phyloP scores from a whole-genome alignment of 2,888 invertebrate species.

The Willowsia nigromaculata region DNA sequence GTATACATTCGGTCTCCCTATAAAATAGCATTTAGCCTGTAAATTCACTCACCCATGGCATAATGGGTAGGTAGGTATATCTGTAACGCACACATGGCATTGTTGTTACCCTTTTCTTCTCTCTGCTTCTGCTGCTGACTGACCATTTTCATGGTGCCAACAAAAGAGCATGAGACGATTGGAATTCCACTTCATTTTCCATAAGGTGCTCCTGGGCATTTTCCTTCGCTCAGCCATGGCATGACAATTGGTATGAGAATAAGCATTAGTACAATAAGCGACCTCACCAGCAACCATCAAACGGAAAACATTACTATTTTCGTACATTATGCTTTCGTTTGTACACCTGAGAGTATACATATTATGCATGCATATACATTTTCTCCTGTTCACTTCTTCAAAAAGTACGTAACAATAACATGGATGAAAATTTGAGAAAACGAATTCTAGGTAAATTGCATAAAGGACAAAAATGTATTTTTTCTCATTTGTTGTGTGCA shows the following conservation, averaged over 20 bases:
- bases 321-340: neutral
- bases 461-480: neutral
- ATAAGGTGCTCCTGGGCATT: slow-evolving; percentile 65
- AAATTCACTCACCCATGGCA: neutral
- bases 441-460: neutral
- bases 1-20: too few species aligned
- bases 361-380: neutral
- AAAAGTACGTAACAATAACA: neutral
- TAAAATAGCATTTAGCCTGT: neutral
- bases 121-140: neutral
- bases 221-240: slow-evolving; percentile 35
- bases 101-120: neutral
- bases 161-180: slow-evolving; percentile 1
- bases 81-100: neutral
- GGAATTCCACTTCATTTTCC: slow-evolving; percentile 50
- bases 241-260: slow-evolving; percentile 41
- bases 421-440: neutral
- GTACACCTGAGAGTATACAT: neutral
- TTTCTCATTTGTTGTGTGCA: neutral
- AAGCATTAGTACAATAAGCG: neutral
- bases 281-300: neutral
- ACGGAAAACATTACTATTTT: neutral
- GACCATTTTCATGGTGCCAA: neutral
- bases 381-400: neutral
- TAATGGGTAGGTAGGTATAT: neutral